Evolutionary conservation across 2,797 vertebrate species (phyloP), one percentile per base, ranked within the genome.

Genomic region (Fundulus diaphanus): DNA sequence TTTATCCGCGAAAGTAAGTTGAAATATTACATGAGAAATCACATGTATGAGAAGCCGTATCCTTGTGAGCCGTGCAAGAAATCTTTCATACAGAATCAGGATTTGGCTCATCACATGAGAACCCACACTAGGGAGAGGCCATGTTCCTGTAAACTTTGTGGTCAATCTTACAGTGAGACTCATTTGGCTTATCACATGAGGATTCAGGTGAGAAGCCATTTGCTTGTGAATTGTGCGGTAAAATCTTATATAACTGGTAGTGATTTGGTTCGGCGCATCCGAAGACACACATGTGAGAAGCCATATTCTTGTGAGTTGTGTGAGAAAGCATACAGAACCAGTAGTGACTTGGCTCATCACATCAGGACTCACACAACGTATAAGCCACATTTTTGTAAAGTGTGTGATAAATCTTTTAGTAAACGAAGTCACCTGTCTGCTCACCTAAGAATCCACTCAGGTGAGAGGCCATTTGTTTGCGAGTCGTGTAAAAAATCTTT

Each of bases 121-220:
- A 65, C 61, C 15, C 61, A 65, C 61, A 65, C 61, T 7, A 35
- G 61, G 5, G 61, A 65, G 61, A 65, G 13, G 37, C 61, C 61
- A 3, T 40, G n/a, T 15, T 40, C 35, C 12, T 65, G 61, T 65
- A 24, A 54, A 2, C 8, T n/a, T 11, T 54, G 51, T 54, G 24
- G 51, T 8, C n/a, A 54, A 54, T 49, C 48, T 49, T 49, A 49
- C 18, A 49, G 48, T 12, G 48, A 49, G 48, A 49, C 16, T 49
- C 48, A 49, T 49, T 49, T 49, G 48, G 22, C 48, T 20, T 49
- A 49, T 49, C 48, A 49, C 48, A 49, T 49, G 44, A n/a, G n/a
- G n/a, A n/a, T n/a, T n/a, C n/a, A n/a, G 48, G 56, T 18, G 29
- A 57, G 56, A 57, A 57, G 15, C 56, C 56, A 57, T 57, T 31